Evolutionary conservation across 2,113 vertebrate species (phyloP), one percentile per base, ranked within the genome.

Genomic region (Oryzias melastigma): DNA sequence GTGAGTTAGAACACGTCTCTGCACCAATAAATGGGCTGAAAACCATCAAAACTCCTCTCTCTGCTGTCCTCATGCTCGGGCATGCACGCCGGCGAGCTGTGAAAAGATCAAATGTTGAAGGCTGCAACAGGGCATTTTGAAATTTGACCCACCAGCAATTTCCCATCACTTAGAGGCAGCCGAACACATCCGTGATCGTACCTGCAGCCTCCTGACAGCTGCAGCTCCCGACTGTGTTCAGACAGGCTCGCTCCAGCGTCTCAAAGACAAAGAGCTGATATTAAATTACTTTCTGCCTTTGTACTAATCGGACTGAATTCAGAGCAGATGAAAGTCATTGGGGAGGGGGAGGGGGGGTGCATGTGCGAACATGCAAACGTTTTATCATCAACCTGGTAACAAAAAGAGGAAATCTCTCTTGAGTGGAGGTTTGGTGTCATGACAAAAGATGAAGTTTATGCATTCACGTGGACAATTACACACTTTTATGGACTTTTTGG

Each of bases 61-160:
- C 75, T 78, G 56, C 72, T 61, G 61, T 72, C 53, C 62, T 77
- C 75, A 69, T 62, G 77, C 63, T 65, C 2, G 57, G 80, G 19
- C 78, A 77, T n/a, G 69, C 18, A 57, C 24, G n/a, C 25, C 73
- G 53, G 58, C 69, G 59, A 35, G 61, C 66, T 41, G 19, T 51
- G 15, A 49, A 35, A 55, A 74, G 86, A 88, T 87, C 82, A 83
- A 84, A 84, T 77, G 83, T 58, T 83, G 52, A 68, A 20, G 68
- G 64, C 52, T 64, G 68, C 49, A 63, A 41, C 58, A 61, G 66
- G 52, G 41, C 50, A 51, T 78, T 84, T 81, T 84, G 85, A 83
- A 87, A 85, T 79, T 41, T 27, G 75, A 87, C 62, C 70, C 75
- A 54, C 16, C 1, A 20, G 71, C 76, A 72, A 84, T 81, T 81